Evolutionary conservation across 1,140 invertebrate species (phyloP).

Genomic region (Psix sp.): DNA sequence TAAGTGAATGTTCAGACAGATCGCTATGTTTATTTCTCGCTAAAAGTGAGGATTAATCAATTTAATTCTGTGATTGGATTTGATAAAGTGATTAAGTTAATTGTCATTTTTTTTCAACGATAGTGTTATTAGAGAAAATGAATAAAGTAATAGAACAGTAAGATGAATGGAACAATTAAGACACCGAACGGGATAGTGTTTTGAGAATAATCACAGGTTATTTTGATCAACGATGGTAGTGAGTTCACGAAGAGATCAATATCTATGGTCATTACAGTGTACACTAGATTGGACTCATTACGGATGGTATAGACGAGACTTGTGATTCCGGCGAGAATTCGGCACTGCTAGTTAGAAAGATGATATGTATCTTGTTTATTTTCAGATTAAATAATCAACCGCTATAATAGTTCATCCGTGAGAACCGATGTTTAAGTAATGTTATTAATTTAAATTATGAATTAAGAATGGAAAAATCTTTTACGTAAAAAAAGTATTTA

Average conservation of each 20-base stretch:
- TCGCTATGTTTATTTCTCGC: too few species aligned
- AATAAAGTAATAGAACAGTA: conserved; percentile 10
- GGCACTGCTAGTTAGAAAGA: conserved; percentile 31
- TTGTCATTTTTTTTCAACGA: too few species aligned
- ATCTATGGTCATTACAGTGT: conserved; percentile 34
- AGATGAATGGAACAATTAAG: conserved; percentile 40
- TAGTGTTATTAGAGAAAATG: conserved; percentile 1
- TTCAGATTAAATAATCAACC: conserved; percentile 30
- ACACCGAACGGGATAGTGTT: conserved; percentile 21
- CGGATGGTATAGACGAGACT: conserved; percentile 26
- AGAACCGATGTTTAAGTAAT: conserved; percentile 22
- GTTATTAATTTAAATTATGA: conserved; percentile 12
- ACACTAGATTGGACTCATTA: conserved; percentile 37
- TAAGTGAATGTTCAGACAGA: too few species aligned
- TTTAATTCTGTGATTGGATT: too few species aligned
- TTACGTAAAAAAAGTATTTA: too few species aligned
- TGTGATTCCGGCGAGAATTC: conserved; percentile 20
- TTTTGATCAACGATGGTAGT: conserved; percentile 31
- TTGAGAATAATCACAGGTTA: conserved; percentile 35
- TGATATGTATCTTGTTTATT: conserved; percentile 49
- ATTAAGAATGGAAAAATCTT: not conserved
- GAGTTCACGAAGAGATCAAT: conserved; percentile 40
- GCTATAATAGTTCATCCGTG: conserved; percentile 37
- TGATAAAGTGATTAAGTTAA: too few species aligned
- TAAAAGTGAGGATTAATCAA: too few species aligned